Evolutionary conservation across 2,888 invertebrate species (phyloP), one percentile per base, ranked within the genome.

Genomic region (Calliopum simillimum): DNA sequence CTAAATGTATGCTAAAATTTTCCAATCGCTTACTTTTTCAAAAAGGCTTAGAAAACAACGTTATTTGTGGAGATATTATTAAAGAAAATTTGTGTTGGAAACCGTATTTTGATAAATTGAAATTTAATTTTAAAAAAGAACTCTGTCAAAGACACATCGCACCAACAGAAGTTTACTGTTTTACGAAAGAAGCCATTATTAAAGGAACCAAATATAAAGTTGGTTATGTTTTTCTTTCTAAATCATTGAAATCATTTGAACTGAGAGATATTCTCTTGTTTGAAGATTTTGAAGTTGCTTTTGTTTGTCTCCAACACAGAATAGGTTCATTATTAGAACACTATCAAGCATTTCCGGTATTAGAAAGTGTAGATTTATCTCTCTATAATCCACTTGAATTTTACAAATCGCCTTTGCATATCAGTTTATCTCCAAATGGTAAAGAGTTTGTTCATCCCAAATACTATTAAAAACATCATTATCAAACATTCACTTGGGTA

Each of bases 1-100:
- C 21, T 6, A 72, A 72, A 67, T 62, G 47, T 67, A 55, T 8
- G 25, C 64, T 72, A 41, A 70, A 62, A 16, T 68, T 72, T 67
- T 46, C 70, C n/a, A 64, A 62, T 23, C 67, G 58, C 58, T 58
- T 71, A n/a, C 41, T 69, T 12, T 14, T 68, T 16, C n/a, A 68
- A 14, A 69, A 13, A 49, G 69, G 65, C 41, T 66, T 66, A 33
- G 33, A 55, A 44, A n/a, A 55, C 44, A 56, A 55, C 16, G 25
- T 19, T 21, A 53, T 53, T 25, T 53, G 49, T 25, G 49, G 49
- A 6, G 49, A 49, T 2, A 49, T 49, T 12, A 14, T 47, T 47
- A 19, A 49, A 63, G 47, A 47, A 19, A 49, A 63, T 47, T 23
- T 63, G 4, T 14, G n/a, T 47, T 23, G n/a, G 14, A 49, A 63